Base-by-base conservation (phyloP, 2,113 vertebrate species). In the Phocoena sinus region DNA sequence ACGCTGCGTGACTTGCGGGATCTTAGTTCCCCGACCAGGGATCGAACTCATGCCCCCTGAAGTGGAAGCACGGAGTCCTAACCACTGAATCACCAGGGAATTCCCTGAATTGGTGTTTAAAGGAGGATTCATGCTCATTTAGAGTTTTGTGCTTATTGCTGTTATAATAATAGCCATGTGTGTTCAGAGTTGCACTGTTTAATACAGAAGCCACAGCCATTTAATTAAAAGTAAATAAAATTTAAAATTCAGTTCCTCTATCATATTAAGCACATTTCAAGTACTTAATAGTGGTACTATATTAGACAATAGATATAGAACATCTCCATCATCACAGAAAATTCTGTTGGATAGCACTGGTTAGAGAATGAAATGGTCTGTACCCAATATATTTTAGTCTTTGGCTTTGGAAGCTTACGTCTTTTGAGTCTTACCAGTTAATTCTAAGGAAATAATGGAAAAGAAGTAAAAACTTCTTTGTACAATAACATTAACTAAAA, bases 151-250 rank as follows among this genome's bases (percentile, higher is more conserved):
- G 11, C 10, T 70, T 28, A n/a, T 36, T 73, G 23, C 2, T 86
- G 25, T 82, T 71, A 2, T 53, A n/a, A 36, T 73, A 89, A 60
- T 70, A 26, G 58, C 33, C 33, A 53, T n/a, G 11, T 68, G 21
- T 83, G 11, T 86, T 87, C n/a, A 95, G 73, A 93, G 38, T 26
- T 89, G 3, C 58, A 14, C 62, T 83, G 60, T 82, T 71, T 28
- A 88, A 0, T 87, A 73, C 56, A 62, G 65, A 71, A 92, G 71
- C 23, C 38, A 70, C 11, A 56, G 33, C 82, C 58, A 85, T 79
- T 92, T 80, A 93, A 84, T 91, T 86, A 81, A 73, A 94, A 88
- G 88, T 71, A n/a, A 85, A 62, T 93, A 68, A 62, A 62, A 62
- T 63, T 12, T 53, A 77, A 90, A 83, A 65, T 82, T 79, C 33